Evolutionary conservation across 2,888 invertebrate species (phyloP).

Genomic region (Eumerus sabulonum): DNA sequence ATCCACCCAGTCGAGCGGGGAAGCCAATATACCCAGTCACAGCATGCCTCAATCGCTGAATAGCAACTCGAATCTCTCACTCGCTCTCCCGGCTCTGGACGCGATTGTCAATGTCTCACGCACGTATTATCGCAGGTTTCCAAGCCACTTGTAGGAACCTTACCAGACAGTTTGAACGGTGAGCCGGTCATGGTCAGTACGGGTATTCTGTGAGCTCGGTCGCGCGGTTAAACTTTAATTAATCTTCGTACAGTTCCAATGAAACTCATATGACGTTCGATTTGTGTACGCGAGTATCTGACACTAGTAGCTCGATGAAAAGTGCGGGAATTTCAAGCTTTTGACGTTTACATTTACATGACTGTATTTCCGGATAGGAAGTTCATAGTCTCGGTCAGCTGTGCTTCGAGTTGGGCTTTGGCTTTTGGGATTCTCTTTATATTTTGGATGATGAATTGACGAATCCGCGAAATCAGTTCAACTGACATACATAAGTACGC

Average conservation of each 20-base stretch:
- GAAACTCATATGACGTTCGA: conserved; percentile 42
- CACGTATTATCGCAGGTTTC: conserved; percentile 29
- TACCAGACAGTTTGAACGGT: conserved; percentile 56
- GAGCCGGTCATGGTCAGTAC: conserved; percentile 38
- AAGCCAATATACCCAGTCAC: conserved; percentile 14
- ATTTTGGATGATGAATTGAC: conserved; percentile 30
- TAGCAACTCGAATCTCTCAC: conserved; percentile 28
- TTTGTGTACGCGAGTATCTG: conserved; percentile 12
- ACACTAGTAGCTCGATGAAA: conserved; percentile 31
- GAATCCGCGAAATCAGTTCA: conserved; percentile 2
- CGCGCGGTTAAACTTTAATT: conserved; percentile 35
- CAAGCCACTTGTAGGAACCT: conserved; percentile 48
- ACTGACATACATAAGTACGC: conserved; percentile 35
- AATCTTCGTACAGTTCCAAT: conserved; percentile 2
- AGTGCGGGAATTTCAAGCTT: conserved; percentile 64
- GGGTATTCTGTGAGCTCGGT: conserved; percentile 30
- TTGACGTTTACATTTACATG: conserved; percentile 46
- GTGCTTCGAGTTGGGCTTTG: conserved; percentile 10
- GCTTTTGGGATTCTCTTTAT: not conserved
- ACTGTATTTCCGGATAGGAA: conserved; percentile 50
- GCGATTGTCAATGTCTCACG: conserved; percentile 35
- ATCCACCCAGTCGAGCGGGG: conserved; percentile 27
- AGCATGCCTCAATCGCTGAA: conserved; percentile 52
- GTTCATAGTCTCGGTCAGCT: conserved; percentile 34
- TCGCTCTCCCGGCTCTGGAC: conserved; percentile 33